These are phyloP conservation scores for Iphiclides podalirius DNA, from an alignment of 2,888 invertebrate species.

Conservation along the genomic window DNA sequence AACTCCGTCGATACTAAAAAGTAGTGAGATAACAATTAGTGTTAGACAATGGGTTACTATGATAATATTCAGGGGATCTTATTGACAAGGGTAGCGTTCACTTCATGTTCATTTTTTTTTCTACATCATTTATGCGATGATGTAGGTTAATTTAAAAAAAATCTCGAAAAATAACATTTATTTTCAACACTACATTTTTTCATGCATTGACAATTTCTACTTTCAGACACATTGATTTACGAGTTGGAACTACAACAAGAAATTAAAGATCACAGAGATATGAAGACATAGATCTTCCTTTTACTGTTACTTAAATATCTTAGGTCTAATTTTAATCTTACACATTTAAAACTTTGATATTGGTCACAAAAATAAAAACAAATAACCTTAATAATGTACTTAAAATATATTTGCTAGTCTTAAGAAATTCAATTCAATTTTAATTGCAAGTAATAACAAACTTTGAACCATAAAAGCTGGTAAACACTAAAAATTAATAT, in stretches of 20 bases:
- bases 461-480: constrained; percentile 7
- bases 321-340: constrained; percentile 62
- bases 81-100: no score
- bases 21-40: no score
- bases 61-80: no score
- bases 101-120: no score
- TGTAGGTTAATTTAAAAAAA: no score
- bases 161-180: constrained; percentile 73
- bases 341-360: constrained; percentile 62
- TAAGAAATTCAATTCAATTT: constrained; percentile 44
- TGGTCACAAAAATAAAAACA: constrained; percentile 75
- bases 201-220: constrained; percentile 73
- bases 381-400: constrained; percentile 38
- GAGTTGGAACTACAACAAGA: constrained; percentile 67
- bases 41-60: no score
- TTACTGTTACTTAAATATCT: constrained; percentile 65
- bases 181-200: constrained; percentile 70
- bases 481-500: constrained; percentile 18
- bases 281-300: constrained; percentile 65
- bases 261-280: constrained; percentile 74
- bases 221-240: constrained; percentile 60
- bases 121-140: no score
- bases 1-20: no score
- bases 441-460: constrained; percentile 14
- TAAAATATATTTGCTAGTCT: constrained; percentile 59